phyloP scores from a whole-genome alignment of 2,113 vertebrate species.

The Pomatostomus ruficeps region DNA sequence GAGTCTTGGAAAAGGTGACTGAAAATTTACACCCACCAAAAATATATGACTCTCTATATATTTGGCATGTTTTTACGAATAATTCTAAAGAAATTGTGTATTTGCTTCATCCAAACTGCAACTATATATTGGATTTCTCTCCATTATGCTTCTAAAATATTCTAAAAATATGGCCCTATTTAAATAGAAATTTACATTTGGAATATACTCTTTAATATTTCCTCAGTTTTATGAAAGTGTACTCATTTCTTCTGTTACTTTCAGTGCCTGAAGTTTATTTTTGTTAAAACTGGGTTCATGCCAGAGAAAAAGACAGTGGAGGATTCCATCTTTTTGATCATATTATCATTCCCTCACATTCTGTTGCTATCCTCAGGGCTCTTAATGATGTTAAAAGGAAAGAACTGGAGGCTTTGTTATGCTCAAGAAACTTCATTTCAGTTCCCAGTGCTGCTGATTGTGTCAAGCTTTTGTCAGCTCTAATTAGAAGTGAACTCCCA shows the following conservation, averaged over 20 bases:
- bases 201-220: not conserved
- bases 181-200: not conserved
- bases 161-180: not conserved
- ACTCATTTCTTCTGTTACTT: not conserved
- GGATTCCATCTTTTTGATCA: not conserved
- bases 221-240: not conserved
- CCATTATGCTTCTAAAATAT: not conserved
- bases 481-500: constrained; percentile 27
- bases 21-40: not conserved
- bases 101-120: not conserved
- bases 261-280: not conserved
- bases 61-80: not conserved
- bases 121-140: not conserved
- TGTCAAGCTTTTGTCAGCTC: constrained; percentile 7
- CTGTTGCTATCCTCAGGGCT: not conserved
- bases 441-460: not conserved
- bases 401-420: not conserved
- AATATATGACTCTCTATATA: not conserved
- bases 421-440: not conserved
- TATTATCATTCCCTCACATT: not conserved
- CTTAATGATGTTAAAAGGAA: constrained; percentile 15
- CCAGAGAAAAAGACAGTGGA: not conserved
- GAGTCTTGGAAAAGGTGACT: not conserved
- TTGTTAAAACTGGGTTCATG: not conserved
- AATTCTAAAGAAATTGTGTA: not conserved